Evolutionary conservation across 2,797 vertebrate genomes (phyloP).

Genomic region (Uromys caudimaculatus): DNA sequence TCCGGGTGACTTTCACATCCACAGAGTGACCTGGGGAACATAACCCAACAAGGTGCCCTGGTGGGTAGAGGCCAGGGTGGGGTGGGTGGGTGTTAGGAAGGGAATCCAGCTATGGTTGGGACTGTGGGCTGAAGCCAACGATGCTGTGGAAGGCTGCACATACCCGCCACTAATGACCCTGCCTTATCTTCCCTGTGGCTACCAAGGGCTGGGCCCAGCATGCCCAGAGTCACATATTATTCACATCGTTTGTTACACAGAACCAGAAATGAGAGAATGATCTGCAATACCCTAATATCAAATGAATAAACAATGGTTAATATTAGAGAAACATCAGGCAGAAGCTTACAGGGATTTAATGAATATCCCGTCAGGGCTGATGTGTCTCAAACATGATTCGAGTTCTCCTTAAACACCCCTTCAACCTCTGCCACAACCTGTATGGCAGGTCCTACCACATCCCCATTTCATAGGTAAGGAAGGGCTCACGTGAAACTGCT

Average conservation of each 20-base stretch:
- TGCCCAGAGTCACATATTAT: not conserved
- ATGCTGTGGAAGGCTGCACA: not conserved
- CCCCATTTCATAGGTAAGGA: not conserved
- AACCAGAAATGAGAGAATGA: not conserved
- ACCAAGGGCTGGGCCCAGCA: not conserved
- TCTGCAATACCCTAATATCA: not conserved
- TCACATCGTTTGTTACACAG: not conserved
- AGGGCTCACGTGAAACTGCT: too few species aligned
- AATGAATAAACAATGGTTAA: not conserved
- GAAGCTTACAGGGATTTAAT: not conserved
- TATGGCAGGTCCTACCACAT: too few species aligned
- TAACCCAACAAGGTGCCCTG: not conserved
- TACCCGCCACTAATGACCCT: not conserved
- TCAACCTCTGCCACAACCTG: not conserved
- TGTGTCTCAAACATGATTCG: not conserved
- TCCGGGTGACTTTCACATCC: constrained; percentile 20
- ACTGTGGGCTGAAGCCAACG: not conserved
- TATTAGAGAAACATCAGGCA: not conserved
- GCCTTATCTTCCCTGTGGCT: not conserved
- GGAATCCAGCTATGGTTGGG: not conserved
- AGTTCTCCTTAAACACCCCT: not conserved
- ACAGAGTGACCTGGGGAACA: constrained; percentile 49
- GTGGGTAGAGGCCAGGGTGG: not conserved
- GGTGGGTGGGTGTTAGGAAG: not conserved
- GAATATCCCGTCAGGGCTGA: not conserved